Base-by-base conservation (phyloP, 1,140 invertebrate species). In the Solenopsis invicta region DNA sequence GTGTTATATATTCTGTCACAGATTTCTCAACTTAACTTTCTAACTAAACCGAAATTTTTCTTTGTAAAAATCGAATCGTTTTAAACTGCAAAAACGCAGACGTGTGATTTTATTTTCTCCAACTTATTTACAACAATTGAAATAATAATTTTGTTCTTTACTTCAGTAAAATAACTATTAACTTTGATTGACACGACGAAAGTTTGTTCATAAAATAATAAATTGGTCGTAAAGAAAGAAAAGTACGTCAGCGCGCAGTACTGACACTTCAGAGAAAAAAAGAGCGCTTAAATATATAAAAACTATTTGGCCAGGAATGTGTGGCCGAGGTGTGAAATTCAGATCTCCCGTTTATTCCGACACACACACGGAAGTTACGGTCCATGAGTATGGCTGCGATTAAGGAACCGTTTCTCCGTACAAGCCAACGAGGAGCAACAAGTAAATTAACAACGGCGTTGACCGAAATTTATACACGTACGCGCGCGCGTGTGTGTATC, bases 361-460 rank as follows among this genome's bases (percentile, higher is more conserved):
- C 66, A 81, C n/a, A 81, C n/a, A 66, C 64, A 37, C 78, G 78
- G 78, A 81, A 81, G 66, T 81, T 71, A 81, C 78, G 66, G 50
- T 81, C 50, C 16, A 59, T 29, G 78, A 81, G 21, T 71, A 81
- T 21, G 64, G 37, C 21, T 37, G 78, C 34, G 78, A 81, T 81
- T 71, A 81, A 81, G 66, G 18, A 71, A 74, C 56, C 80, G 69
- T 84, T 81, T 82, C 67, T 82, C 59, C 52, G 9, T 71, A 29
- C 48, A 29, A 13, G 24, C 8, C 34, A 67, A 50, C 67, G 67
- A 84, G 54, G 18, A 74, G 67, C 80, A 84, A 75, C 80, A 61
- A 82, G 67, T 74, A 82, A 82, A 75, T 50, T 56, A 84, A 72
- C 13, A 13, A n/a, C 8, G 24, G 21, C 10, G 16, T 59, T 74